Base-by-base conservation (phyloP, 2,888 invertebrate species). In the Boloria euphrosyne region DNA sequence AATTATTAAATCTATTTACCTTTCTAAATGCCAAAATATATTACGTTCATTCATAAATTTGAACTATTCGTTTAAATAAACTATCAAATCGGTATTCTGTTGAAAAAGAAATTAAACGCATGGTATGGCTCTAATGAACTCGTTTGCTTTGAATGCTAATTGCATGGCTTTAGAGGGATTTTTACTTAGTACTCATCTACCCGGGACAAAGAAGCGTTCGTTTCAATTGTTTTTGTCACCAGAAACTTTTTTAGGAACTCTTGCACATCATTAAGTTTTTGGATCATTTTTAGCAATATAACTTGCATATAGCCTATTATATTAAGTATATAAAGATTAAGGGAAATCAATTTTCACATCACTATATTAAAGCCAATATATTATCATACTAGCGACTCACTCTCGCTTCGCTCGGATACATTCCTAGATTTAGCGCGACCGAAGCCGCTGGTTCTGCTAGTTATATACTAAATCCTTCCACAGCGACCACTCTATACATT, bases 121-220 rank as follows among this genome's bases (percentile, higher is more conserved):
- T 47, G 31, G 51, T 16, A 58, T 58, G 51, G 58, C 46, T 52
- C 64, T 64, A 64, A 64, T 64, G 64, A 64, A 64, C 58, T 64
- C 58, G 64, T 52, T 64, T 52, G 64, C 64, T 52, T 58, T 64
- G 64, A 64, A 64, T 58, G 64, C 64, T 64, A 64, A 64, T 64
- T 58, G 64, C 64, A 58, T 17, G 31, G 52, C 51, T 57, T 64
- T 64, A 46, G 27, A 52, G 17, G 57, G 57, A 64, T 64, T 64
- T 63, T 64, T 64, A 51, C 58, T 46, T 52, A 58, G 50, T 51
- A 49, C 38, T 17, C 31, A 50, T 58, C 51, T 46, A 51, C 44
- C 44, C 14, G 51, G 31, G 13, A 52, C 58, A 64, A 58, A 64
- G 64, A 58, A 44, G 31, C 17, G 31, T 52, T 57, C 51, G 46